Conservation (phyloP, 2,113 vertebrate species). For the Hippocampus zosterae region DNA sequence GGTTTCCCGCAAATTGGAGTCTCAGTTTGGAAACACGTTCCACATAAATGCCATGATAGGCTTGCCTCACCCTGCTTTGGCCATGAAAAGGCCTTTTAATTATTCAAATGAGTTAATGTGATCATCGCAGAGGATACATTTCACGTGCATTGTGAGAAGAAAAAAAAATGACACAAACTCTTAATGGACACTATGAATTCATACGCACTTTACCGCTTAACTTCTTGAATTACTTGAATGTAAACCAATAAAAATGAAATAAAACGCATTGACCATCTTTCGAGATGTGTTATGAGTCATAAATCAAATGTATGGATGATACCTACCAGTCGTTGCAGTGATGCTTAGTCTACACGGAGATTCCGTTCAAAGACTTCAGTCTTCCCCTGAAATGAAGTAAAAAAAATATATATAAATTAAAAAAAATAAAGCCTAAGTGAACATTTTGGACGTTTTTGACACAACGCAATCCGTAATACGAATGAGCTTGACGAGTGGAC, state of each 20-base stretch:
- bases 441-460: conserved; percentile 47
- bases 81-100: conserved; percentile 55
- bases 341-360: conserved; percentile 16
- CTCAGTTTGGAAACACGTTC: neutral
- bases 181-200: neutral
- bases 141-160: conserved; percentile 47
- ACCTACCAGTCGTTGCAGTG: conserved; percentile 63
- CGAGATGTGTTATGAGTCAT: neutral
- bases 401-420: neutral
- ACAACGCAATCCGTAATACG: conserved; percentile 40
- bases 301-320: neutral
- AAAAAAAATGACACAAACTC: conserved; percentile 31
- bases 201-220: neutral
- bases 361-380: conserved; percentile 20
- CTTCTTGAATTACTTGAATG: neutral
- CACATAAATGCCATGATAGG: neutral
- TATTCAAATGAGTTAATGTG: conserved; percentile 64
- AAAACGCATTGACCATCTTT: neutral
- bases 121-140: conserved; percentile 58
- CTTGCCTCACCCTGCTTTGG: conserved; percentile 33
- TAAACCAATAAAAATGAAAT: neutral
- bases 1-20: neutral
- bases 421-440: conserved; percentile 36
- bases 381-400: conserved; percentile 4
- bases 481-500: conserved; percentile 64